Evolutionary conservation across 2,797 vertebrate genomes (phyloP), one percentile per base, ranked within the genome.

Genomic region (Pseudochromis fuscus): DNA sequence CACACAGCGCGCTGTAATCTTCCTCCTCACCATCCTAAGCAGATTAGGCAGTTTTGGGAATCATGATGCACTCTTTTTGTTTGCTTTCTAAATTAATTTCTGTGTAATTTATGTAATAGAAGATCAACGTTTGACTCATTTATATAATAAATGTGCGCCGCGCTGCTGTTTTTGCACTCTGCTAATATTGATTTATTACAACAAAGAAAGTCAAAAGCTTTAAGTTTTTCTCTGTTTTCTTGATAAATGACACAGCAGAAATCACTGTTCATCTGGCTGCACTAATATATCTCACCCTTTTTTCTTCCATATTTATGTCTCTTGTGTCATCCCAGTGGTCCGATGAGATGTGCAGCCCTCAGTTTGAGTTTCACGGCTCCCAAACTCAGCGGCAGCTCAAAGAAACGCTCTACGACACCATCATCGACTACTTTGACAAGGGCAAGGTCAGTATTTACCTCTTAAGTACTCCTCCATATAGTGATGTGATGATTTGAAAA

Each of bases 351-450:
- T 98, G 96, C 1, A 90, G 92, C 1, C 95, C 96, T 0, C 97
- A 98, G 82, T 94, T 97, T 88, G 97, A 98, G 88, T 95, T 93
- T 84, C 95, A 95, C 61, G 91, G 94, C 72, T 94, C 95, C 0
- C 96, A 97, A 89, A 97, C 97, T 0, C 97, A 99, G 62, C 94
- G 98, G 5, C 97, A 98, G 85, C 94, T 99, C 77, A 99, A 99
- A 86, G 98, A 98, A 86, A 93, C 88, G 0, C 93, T 99, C 45
- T 99, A 98, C 11, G 95, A 96, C 82, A 96, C 92, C 91, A 98
- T 99, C 91, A 97, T 99, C 77, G 95, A 96, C 75, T 98, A 99
- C 92, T 99, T 99, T 63, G 97, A 99, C 93, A 97, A 98, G 94
- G 98, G 98, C 89, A 99, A 99, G 96, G 98, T 99, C 44, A 67